phyloP scores from a whole-genome alignment of 1,140 invertebrate genomes.

The Drosophila sp. region DNA sequence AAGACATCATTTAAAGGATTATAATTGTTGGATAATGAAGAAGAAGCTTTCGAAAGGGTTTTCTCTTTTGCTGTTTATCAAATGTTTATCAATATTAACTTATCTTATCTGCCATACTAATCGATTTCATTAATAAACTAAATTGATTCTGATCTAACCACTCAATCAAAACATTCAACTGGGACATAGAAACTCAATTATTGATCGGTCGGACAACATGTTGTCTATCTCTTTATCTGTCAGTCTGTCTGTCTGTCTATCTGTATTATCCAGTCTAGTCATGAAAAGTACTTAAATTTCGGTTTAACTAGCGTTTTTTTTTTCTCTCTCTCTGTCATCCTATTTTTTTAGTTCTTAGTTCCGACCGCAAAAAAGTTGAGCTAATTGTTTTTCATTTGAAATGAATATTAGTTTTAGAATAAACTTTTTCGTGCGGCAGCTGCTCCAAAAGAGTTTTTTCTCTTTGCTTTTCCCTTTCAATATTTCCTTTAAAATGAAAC shows the following conservation, averaged over 20 bases:
- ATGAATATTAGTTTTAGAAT: constrained; percentile 50
- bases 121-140: not conserved
- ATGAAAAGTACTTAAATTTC: too few species aligned
- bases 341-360: not conserved
- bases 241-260: not conserved
- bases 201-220: not conserved
- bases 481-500: constrained; percentile 37
- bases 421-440: constrained; percentile 46
- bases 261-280: too few species aligned
- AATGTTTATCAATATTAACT: not conserved
- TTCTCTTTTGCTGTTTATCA: not conserved
- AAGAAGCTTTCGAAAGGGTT: not conserved
- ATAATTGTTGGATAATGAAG: not conserved
- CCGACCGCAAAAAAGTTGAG: constrained; percentile 28
- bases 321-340: not conserved
- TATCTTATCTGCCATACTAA: not conserved
- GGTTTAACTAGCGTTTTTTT: too few species aligned
- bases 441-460: constrained; percentile 29
- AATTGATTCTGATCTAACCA: not conserved
- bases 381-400: constrained; percentile 53
- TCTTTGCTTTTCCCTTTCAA: not conserved
- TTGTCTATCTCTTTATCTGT: not conserved
- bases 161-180: not conserved
- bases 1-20: not conserved
- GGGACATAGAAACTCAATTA: not conserved